Evolutionary conservation across 1,140 invertebrate species (phyloP), one percentile per base, ranked within the genome.

Genomic region (Zaprionus vittiger): DNA sequence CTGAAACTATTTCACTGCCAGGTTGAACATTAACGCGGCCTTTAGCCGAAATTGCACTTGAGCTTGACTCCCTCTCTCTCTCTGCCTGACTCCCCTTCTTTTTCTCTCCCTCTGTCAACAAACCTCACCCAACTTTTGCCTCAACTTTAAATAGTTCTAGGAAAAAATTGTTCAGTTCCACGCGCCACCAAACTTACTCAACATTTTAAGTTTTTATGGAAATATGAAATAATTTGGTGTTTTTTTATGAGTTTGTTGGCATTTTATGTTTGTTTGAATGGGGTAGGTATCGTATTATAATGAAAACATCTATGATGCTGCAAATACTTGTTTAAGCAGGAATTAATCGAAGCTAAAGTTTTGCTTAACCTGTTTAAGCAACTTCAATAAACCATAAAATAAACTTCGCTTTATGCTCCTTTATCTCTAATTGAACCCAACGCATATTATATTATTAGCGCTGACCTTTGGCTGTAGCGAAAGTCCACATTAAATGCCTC

Each of bases 11-110:
- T 52, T 24, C 26, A 47, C 26, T 49, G 44, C 59, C 37, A 61
- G 20, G 65, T 69, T 68, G 71, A 69, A 82, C 83, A 86, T 86
- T 77, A 86, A 86, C 80, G 73, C 62, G 72, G 77, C 77, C 78
- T 83, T 86, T 87, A 80, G 73, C 69, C 61, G 26, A 65, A 71
- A 62, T 34, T 73, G 70, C 74, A 77, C 59, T 80, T 61, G 38
- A 49, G 52, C 57, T 66, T 57, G 73, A 41, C n/a, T 56, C 24
- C 12, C 24, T 24, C 20, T 20, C 12, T 14, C 11, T 12, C 47
- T 52, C 11, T 9, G 11, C 0, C 1, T 26, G 2, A 5, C 38
- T 61, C n/a, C n/a, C 17, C 20, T 12, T 56, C n/a, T 34, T 15
- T 31, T 7, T 9, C 26, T 26, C 24, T 5, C 37, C n/a, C 44